Conservation (phyloP, 1,140 invertebrate genomes). For the Drosophila santomea region DNA sequence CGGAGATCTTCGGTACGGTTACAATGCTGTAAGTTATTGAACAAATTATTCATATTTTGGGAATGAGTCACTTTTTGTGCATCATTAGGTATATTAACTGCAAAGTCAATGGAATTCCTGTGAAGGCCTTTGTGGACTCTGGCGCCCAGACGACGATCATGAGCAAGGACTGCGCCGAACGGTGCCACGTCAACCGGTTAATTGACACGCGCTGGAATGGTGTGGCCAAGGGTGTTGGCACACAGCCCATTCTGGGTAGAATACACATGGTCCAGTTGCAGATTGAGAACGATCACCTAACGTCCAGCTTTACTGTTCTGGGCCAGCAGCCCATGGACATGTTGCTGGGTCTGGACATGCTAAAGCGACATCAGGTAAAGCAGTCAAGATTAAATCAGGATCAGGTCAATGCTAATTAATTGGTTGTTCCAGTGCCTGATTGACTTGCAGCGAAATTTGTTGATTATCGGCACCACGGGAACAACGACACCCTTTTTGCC, state of each 20-base stretch:
- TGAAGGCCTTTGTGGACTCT: constrained; percentile 99
- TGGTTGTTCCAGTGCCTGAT: constrained; percentile 91
- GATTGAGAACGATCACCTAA: constrained; percentile 96
- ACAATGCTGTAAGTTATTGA: constrained; percentile 92
- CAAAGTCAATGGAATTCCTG: constrained; percentile 96
- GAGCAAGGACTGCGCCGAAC: constrained; percentile 95
- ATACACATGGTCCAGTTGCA: constrained; percentile 99
- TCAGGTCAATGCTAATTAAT: background rate
- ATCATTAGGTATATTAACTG: constrained; percentile 92
- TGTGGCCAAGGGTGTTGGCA: constrained; percentile 97
- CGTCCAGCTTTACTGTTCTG: constrained; percentile 98
- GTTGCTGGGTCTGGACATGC: constrained; percentile 98
- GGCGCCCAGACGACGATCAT: constrained; percentile 97
- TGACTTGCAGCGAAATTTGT: constrained; percentile 94
- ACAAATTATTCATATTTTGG: background rate
- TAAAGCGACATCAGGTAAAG: constrained; percentile 95
- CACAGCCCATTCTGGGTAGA: constrained; percentile 97
- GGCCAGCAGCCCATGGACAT: constrained; percentile 99
- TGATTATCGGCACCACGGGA: constrained; percentile 97
- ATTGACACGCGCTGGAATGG: constrained; percentile 97
- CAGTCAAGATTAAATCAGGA: too few relatives aligned
- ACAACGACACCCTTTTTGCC: constrained; percentile 95
- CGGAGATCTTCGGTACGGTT: constrained; percentile 98
- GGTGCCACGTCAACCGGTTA: constrained; percentile 97
- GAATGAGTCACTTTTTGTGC: background rate